Evolutionary conservation across 1,140 invertebrate species (phyloP), one percentile per base, ranked within the genome.

Genomic region (Drosophila bifasciata): DNA sequence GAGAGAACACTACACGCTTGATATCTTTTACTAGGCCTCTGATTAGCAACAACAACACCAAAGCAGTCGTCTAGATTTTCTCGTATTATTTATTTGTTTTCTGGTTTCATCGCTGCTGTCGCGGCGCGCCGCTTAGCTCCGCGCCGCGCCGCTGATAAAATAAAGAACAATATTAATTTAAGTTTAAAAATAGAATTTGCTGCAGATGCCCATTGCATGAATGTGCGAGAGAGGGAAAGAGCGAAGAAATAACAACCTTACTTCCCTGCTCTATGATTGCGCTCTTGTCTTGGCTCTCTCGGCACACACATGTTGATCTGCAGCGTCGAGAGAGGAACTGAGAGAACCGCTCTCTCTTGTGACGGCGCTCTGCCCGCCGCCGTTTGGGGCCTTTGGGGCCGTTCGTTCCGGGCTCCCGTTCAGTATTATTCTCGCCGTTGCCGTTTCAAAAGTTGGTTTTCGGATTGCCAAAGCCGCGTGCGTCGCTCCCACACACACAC

Each of bases 91-190:
- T 86, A 86, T 88, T 88, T 86, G 77, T 88, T 86, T 84, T 84
- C 79, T 84, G 76, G 53, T 71, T 71, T 73, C 64, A 13, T 36
- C 60, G 21, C 58, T 58, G 19, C 68, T 59, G 46, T 36, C 13
- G 32, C 32, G 48, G 48, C 49, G 41, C 62, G 79, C 39, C 63
- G 70, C 53, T 40, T 49, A 53, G 72, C 85, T 85, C 85, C 85
- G 85, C 79, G 79, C 85, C 72, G 80, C 80, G 77, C 73, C 76
- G 81, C 64, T 86, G 81, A 86, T 86, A 86, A 86, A 86, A 86
- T 86, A 86, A 86, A 86, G 81, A 86, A 86, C 81, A 86, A 86
- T 86, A 86, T 86, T 86, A 86, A 86, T 88, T 86, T 86, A 86
- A 86, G 81, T 86, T 86, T 86, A 86, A 88, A 86, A 86, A 86